Conservation (phyloP, 2,113 vertebrate species). For the Gavialis gangeticus region DNA sequence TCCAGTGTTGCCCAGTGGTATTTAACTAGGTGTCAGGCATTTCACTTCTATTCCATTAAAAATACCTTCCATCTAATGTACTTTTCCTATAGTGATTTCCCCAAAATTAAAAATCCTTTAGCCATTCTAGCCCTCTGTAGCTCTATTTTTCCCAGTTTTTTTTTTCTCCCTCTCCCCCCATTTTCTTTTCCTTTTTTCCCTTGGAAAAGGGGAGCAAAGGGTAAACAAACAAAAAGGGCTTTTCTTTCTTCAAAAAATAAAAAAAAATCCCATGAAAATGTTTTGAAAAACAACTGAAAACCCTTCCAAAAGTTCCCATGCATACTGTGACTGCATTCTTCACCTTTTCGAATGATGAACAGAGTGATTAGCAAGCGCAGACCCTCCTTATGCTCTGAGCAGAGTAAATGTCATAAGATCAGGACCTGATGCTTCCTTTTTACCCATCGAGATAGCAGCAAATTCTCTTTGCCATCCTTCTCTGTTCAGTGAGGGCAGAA, state of each 20-base stretch:
- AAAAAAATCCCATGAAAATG: not conserved
- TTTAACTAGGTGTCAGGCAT: not conserved
- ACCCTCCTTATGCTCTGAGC: not conserved
- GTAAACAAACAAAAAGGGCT: not conserved
- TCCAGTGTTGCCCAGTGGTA: not conserved
- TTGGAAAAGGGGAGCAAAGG: not conserved
- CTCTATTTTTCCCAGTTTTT: not conserved
- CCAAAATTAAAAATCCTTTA: not conserved
- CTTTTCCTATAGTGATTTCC: not conserved
- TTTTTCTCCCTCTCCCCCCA: not conserved
- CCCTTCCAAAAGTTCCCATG: not conserved
- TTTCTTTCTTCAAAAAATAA: not conserved
- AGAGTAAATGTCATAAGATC: not conserved
- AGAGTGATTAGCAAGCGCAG: not conserved
- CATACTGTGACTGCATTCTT: not conserved
- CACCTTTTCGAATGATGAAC: not conserved
- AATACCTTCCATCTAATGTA: not conserved
- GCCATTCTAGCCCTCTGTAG: not conserved
- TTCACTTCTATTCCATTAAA: not conserved
- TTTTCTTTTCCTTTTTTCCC: not conserved
- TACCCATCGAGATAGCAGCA: conserved; percentile 20
- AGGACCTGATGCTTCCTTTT: conserved; percentile 30
- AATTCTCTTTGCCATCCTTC: conserved; percentile 42
- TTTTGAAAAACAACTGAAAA: not conserved
- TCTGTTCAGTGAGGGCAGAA: conserved; percentile 17